Base-by-base conservation (phyloP, 2,888 invertebrate species). In the Leptinotarsa juncta region DNA sequence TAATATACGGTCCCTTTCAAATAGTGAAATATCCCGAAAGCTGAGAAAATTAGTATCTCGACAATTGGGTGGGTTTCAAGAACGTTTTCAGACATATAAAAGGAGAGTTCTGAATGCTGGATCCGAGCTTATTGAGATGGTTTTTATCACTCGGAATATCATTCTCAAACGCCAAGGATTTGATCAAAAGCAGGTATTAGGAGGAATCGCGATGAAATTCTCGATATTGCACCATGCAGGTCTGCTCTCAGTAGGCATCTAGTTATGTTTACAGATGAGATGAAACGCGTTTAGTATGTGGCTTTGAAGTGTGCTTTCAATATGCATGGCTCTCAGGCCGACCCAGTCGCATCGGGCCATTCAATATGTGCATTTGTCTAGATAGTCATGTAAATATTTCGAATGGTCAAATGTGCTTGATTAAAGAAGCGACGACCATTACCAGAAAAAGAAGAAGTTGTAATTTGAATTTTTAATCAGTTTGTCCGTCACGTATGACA, bases 101-200 rank as follows among this genome's bases (percentile, higher is more conserved):
- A 62, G 62, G 62, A 62, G 62, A 42, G 32, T 62, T n/a, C 16
- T 62, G 62, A 62, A 62, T 62, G 42, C 32, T 62, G 62, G 57
- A 71, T 74, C 74, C 74, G 60, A 62, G 70, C 71, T 74, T 67
- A 74, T 71, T 74, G 74, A 71, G 42, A 53, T 42, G 74, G 70
- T 74, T 74, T 74, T 74, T 74, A 74, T 74, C 74, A 71, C 70
- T 32, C 67, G 67, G 71, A 74, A 74, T 74, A 67, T 74, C 62
- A 71, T 74, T 60, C 71, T 67, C 53, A 71, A 66, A 70, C 62
- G 66, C 70, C 65, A 67, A 74, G 71, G 67, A 67, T 74, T 74
- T 74, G 74, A 74, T 71, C 71, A 67, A 70, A 62, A 51, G 53
- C 74, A 71, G 62, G 67, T 67, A 74, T 67, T 71, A 57, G 67